Percentiles rank a stretch among this genome's conserved stretches.
Conservation (phyloP, 2,113 vertebrate genomes). For the Anolis sagrei region DNA sequence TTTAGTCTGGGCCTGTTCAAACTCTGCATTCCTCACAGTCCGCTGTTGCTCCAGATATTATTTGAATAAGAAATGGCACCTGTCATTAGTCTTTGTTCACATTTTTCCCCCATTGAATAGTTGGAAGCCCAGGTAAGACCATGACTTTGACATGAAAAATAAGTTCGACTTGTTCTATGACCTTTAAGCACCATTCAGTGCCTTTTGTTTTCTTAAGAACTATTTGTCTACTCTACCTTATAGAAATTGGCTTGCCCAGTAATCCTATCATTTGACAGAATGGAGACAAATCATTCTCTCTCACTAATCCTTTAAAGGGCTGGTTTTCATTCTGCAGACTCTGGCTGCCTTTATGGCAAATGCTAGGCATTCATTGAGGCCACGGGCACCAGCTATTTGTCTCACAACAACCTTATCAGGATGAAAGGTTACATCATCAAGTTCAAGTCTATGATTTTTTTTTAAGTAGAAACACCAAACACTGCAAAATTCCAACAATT, state of each 20-base stretch:
- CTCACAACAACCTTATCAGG: constrained; percentile 10
- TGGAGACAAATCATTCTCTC: constrained; percentile 52
- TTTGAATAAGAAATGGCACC: constrained; percentile 76
- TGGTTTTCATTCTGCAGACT: constrained; percentile 49
- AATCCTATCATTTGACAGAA: constrained; percentile 69
- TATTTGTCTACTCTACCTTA: constrained; percentile 69
- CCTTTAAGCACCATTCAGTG: constrained; percentile 71
- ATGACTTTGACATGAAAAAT: constrained; percentile 61
- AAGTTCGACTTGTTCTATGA: constrained; percentile 70
- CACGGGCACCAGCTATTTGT: background rate
- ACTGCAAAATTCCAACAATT: background rate
- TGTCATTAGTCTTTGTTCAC: constrained; percentile 76
- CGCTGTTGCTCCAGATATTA: constrained; percentile 69
- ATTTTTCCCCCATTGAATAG: constrained; percentile 71
- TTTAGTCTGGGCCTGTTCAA: constrained; percentile 73
- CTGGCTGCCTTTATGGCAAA: constrained; percentile 42
- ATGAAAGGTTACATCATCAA: background rate
- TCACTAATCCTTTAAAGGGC: constrained; percentile 60
- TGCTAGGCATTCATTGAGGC: constrained; percentile 31
- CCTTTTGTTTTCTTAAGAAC: constrained; percentile 74
- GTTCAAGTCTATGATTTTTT: background rate
- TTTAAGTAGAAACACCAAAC: background rate
- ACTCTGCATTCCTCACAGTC: constrained; percentile 72
- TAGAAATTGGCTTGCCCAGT: constrained; percentile 65
- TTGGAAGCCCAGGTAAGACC: constrained; percentile 51